Evolutionary conservation across 1,140 invertebrate genomes (phyloP).

Genomic region (Drosophila kanapiae): DNA sequence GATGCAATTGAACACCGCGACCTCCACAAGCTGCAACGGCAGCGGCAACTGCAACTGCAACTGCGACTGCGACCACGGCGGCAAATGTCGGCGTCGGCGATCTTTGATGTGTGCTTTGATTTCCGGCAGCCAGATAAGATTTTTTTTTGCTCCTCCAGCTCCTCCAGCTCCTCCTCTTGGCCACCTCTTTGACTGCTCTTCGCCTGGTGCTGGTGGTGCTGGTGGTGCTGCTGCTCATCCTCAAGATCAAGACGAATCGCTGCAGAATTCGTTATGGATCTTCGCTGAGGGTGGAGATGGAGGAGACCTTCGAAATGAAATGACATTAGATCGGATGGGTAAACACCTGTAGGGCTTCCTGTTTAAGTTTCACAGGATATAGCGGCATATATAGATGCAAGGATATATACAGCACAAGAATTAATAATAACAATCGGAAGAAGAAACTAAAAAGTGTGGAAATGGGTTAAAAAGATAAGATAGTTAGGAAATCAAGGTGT

Average conservation of each 20-base stretch:
- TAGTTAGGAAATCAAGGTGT: too few relatives aligned
- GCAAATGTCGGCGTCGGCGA: constrained; percentile 39
- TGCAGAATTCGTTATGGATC: constrained; percentile 45
- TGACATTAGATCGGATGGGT: constrained; percentile 9
- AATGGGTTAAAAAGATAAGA: too few relatives aligned
- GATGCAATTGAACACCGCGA: constrained; percentile 67
- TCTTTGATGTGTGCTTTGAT: constrained; percentile 84
- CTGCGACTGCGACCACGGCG: constrained; percentile 33
- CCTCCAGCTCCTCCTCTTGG: neutral
- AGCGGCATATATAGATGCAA: neutral
- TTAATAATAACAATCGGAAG: neutral
- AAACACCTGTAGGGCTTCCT: constrained; percentile 46
- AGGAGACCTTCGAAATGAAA: neutral
- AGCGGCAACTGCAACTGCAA: constrained; percentile 16
- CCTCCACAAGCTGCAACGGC: constrained; percentile 40
- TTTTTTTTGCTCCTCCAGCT: constrained; percentile 55
- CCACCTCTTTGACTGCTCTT: neutral
- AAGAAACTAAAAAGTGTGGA: neutral
- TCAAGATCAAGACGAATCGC: constrained; percentile 70
- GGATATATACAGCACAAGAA: neutral
- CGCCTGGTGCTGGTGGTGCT: constrained; percentile 1
- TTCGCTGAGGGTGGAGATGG: neutral
- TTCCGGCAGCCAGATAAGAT: constrained; percentile 84
- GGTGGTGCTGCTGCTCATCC: constrained; percentile 18
- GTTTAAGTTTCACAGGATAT: neutral